These are phyloP conservation scores for Meiosimyza decipiens DNA, from an alignment of 2,888 invertebrate species.

Conservation along the genomic window DNA sequence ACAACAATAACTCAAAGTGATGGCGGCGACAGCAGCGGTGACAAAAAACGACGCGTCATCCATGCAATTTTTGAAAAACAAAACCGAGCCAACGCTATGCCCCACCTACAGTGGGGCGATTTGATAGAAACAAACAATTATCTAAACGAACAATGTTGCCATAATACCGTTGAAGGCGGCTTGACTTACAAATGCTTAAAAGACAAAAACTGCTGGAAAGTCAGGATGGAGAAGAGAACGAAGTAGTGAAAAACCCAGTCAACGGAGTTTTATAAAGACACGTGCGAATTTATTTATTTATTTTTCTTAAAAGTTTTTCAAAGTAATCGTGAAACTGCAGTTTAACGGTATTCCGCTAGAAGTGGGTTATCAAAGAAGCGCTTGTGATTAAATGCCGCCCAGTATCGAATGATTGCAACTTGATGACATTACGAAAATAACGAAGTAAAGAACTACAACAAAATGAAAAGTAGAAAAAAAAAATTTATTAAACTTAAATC, in stretches of 20 bases:
- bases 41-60: background rate
- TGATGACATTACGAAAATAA: too few species aligned
- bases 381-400: conserved; percentile 7
- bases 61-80: background rate
- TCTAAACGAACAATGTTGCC: too few species aligned
- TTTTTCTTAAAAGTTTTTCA: background rate
- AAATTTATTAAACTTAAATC: too few species aligned
- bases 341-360: background rate
- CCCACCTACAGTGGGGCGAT: too few species aligned
- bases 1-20: background rate
- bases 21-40: background rate
- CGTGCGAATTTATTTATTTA: conserved; percentile 3
- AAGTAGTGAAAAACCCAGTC: too few species aligned
- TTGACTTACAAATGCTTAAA: too few species aligned
- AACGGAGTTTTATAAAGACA: background rate
- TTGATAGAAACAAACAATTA: too few species aligned
- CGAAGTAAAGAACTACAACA: too few species aligned
- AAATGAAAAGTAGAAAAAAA: too few species aligned
- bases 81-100: background rate
- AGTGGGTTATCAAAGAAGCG: background rate
- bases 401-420: conserved; percentile 3
- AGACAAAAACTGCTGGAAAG: too few species aligned
- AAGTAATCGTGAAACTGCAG: background rate
- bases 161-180: too few species aligned
- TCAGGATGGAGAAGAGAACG: too few species aligned